Base-by-base conservation (phyloP, 1,140 invertebrate genomes). In the Periplaneta americana region DNA sequence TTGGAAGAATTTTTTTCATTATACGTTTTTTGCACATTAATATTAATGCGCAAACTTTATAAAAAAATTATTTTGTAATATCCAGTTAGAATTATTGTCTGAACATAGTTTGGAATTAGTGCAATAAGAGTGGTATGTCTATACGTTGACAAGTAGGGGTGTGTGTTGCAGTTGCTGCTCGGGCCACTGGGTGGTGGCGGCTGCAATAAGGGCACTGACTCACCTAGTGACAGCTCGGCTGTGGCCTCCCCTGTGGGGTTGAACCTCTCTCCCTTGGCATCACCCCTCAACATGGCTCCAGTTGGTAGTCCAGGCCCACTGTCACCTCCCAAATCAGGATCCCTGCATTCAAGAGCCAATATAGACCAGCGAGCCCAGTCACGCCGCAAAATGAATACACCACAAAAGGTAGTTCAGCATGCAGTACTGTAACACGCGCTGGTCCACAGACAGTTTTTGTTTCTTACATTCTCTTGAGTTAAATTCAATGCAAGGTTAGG, bases 241-340 rank as follows among this genome's bases (percentile, higher is more conserved):
- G 66, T 80, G 32, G 5, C 66, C 13, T 80, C 79, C 10, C 32
- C 79, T 34, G 84, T 83, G 13, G 79, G 75, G n/a, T 75, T 85
- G 17, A 84, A 82, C 78, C 80, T 85, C 31, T 80, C 79, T 8
- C 79, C 79, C 34, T 28, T 80, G 35, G n/a, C 79, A 48, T 86
- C 85, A 35, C 85, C 85, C 13, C 78, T 85, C 28, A 84, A 85
- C 75, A 75, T 85, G 17, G 80, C 79, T 11, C 84, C 84, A 74
- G 84, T 84, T 10, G 37, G 82, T n/a, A 83, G 83, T 34, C 75
- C 83, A 10, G 57, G 80, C 15, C 82, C 84, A 22, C 79, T 83
- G 2, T 78, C 82, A 66, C 77, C 35, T 32, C 28, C 77, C 35
- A 66, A n/a, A 10, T 66, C 48, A 66, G 5, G 8, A 11, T 11